A percentile compares a stretch with the other conserved stretches of the same genome.
These are phyloP conservation scores for Gyrodactylus bullatarudis DNA, from an alignment of 1,140 invertebrate genomes.

Conservation along the genomic window DNA sequence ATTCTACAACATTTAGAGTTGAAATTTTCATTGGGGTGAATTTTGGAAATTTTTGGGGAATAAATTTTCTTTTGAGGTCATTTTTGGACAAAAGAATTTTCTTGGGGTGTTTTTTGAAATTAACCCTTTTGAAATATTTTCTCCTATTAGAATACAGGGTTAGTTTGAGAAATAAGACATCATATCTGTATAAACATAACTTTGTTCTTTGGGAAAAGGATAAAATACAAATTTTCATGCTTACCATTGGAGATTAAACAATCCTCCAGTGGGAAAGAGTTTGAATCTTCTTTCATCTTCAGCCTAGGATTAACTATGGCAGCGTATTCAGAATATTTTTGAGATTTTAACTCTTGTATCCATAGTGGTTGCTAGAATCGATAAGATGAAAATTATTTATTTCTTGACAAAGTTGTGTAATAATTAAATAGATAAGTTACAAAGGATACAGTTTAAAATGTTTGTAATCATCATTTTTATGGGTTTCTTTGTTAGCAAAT, in stretches of 20 bases:
- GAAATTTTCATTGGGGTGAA: too few relatives aligned
- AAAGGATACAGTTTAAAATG: not conserved
- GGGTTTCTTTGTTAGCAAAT: too few relatives aligned
- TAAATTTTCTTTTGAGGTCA: too few relatives aligned
- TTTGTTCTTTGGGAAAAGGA: not conserved
- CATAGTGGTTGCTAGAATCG: not conserved
- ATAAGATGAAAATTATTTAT: not conserved
- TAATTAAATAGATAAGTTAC: not conserved
- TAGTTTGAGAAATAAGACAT: not conserved
- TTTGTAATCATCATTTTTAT: not conserved
- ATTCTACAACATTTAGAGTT: too few relatives aligned
- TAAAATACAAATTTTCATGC: not conserved
- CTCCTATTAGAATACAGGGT: too few relatives aligned
- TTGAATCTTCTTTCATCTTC: not conserved
- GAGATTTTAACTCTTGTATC: not conserved
- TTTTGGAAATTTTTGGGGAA: too few relatives aligned
- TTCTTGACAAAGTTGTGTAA: not conserved
- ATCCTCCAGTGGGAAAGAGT: too few relatives aligned
- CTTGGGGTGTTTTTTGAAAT: too few relatives aligned
- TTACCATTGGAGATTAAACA: not conserved
- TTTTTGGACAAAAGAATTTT: too few relatives aligned
- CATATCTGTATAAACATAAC: not conserved
- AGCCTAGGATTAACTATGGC: not conserved
- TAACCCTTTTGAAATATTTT: too few relatives aligned
- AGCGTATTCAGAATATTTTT: not conserved